Base-by-base conservation (phyloP, 2,888 invertebrate genomes). In the Iphiclides podalirius region DNA sequence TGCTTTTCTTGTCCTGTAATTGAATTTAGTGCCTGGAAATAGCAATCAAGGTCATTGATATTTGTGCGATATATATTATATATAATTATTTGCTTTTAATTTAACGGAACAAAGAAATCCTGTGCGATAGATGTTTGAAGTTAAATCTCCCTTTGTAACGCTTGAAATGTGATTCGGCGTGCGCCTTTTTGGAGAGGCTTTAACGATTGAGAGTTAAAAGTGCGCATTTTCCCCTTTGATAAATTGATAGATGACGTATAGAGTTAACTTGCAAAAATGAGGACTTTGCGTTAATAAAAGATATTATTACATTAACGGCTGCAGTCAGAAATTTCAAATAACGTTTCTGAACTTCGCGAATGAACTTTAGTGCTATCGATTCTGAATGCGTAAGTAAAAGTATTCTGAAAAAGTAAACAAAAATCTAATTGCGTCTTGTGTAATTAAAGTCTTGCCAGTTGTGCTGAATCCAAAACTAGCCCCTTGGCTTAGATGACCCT, bases 51-150 rank as follows among this genome's bases (percentile, higher is more conserved):
- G n/a, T n/a, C n/a, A n/a, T n/a, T n/a, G n/a, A n/a, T n/a, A n/a
- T n/a, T n/a, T n/a, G n/a, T n/a, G n/a, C n/a, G n/a, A n/a, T n/a
- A n/a, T n/a, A n/a, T n/a, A n/a, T n/a, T n/a, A n/a, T n/a, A n/a
- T n/a, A n/a, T 82, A 79, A 76, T 82, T 86, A 84, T 86, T 86
- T 85, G 78, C 75, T 81, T 86, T 86, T 76, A 77, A 86, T 87
- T 85, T 81, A 64, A 53, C 59, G 58, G 60, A 59, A 61, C 62
- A 70, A 68, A 75, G 77, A 77, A 77, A 67, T 72, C 72, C 64
- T 67, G 53, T 66, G 67, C 69, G 72, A 77, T 78, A 77, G 70
- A 77, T 74, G 81, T 84, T 85, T 81, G 79, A 82, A 84, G 84
- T 79, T 81, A 85, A 85, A 82, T 84, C 84, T 83, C 83, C 83